phyloP scores from a whole-genome alignment of 2,797 vertebrate genomes.

The Sebastes reedi region DNA sequence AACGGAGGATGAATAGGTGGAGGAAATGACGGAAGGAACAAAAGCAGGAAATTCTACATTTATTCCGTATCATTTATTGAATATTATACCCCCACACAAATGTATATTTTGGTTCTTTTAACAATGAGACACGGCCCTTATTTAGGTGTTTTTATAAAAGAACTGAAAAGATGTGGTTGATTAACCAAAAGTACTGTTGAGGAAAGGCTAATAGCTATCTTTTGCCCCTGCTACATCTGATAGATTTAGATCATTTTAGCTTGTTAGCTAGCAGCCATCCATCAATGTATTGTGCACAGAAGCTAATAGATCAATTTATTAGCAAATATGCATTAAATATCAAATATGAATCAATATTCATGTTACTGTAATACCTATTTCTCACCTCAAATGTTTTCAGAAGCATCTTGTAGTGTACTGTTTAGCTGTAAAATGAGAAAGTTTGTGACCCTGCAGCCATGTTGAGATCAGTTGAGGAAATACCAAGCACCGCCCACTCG shows the following conservation, averaged over 20 bases:
- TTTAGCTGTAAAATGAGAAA: too few species aligned
- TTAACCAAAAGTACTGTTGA: neutral
- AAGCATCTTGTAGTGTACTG: too few species aligned
- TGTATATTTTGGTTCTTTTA: conserved; percentile 2
- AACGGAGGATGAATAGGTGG: conserved; percentile 46
- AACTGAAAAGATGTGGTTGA: neutral
- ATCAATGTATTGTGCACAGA: conserved; percentile 22
- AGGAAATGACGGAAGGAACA: conserved; percentile 53
- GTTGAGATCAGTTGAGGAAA: too few species aligned
- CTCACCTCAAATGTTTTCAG: too few species aligned
- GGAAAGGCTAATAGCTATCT: conserved; percentile 2
- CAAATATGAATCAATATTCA: neutral
- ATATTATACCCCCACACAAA: conserved; percentile 6
- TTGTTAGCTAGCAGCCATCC: conserved; percentile 17
- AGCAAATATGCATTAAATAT: neutral
- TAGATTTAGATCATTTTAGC: conserved; percentile 39
- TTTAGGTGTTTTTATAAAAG: neutral
- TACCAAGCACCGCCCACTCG: too few species aligned
- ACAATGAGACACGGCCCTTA: neutral
- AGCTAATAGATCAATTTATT: conserved; percentile 8
- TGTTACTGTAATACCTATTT: too few species aligned
- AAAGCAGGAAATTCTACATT: conserved; percentile 58
- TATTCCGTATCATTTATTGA: conserved; percentile 46
- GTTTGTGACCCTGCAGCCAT: too few species aligned
- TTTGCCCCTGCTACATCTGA: neutral